Conservation (phyloP, 2,113 vertebrate species). For the Stigmatopora argus region DNA sequence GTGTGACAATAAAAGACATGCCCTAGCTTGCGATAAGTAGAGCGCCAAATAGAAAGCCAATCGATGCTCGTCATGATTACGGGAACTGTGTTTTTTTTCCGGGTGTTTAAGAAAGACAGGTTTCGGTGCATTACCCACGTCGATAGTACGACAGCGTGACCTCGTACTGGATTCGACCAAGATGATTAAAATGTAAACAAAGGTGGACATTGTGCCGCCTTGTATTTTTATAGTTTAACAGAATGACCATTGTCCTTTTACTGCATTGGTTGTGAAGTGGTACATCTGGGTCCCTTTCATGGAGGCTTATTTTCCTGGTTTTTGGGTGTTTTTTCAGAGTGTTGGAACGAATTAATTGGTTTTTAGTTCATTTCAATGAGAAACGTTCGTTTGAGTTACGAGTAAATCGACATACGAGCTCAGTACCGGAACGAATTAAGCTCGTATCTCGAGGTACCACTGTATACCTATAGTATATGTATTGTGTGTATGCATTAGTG, state of each 20-base stretch:
- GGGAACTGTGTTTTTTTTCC: neutral
- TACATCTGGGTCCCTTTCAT: neutral
- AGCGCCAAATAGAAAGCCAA: neutral
- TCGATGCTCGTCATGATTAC: neutral
- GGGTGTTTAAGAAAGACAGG: neutral
- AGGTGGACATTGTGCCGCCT: neutral
- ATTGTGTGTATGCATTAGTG: neutral
- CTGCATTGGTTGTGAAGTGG: neutral
- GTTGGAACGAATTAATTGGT: no score
- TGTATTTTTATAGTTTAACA: neutral
- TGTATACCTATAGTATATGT: neutral
- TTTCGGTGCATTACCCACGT: neutral
- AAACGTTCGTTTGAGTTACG: no score
- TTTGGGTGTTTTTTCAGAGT: neutral
- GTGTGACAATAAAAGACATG: neutral
- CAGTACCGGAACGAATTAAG: no score
- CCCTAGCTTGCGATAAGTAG: neutral
- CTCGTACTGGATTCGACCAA: neutral
- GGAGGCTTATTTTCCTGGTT: neutral
- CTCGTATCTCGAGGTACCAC: no score
- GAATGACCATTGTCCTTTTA: neutral
- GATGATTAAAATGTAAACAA: neutral
- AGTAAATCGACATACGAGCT: no score
- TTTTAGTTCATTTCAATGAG: no score
- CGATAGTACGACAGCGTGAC: neutral